Percentiles rank a stretch among this genome's conserved stretches.
Evolutionary conservation across 2,113 vertebrate genomes (phyloP).

Genomic region (Ranitomeya variabilis): DNA sequence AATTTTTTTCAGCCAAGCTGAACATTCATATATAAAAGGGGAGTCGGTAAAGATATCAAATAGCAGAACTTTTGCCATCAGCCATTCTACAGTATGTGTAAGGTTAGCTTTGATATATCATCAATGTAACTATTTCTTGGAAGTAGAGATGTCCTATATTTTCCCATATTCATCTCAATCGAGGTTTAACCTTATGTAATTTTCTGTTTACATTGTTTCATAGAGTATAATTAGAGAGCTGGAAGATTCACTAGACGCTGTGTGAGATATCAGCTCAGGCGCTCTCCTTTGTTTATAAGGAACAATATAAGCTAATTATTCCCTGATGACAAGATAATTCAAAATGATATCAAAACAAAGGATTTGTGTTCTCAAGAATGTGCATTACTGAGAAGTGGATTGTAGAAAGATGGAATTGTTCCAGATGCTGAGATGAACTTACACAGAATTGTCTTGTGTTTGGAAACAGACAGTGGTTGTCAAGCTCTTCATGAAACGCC

Average conservation of each 20-base stretch:
- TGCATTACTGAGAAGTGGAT: constrained; percentile 30
- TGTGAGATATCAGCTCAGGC: background rate
- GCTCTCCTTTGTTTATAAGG: constrained; percentile 48
- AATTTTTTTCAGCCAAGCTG: too few relatives aligned
- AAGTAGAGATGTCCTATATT: background rate
- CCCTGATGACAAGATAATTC: constrained; percentile 62
- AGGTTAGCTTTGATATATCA: too few relatives aligned
- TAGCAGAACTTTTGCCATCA: too few relatives aligned
- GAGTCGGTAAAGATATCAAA: too few relatives aligned
- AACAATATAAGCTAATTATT: constrained; percentile 62
- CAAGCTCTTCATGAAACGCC: constrained; percentile 13
- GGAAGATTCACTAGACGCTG: background rate
- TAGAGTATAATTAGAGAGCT: background rate
- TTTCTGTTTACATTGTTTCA: background rate
- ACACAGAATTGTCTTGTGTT: constrained; percentile 41
- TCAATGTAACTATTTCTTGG: background rate
- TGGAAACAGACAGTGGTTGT: constrained; percentile 32
- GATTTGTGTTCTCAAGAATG: constrained; percentile 44
- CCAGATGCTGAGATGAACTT: constrained; percentile 35
- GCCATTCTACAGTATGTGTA: too few relatives aligned
- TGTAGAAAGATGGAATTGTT: constrained; percentile 31
- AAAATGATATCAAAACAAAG: constrained; percentile 52
- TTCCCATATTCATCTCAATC: background rate
- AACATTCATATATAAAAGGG: too few relatives aligned
- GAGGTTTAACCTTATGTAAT: background rate